Base-by-base conservation (phyloP, 2,797 vertebrate species). In the Epinephelus coioides region DNA sequence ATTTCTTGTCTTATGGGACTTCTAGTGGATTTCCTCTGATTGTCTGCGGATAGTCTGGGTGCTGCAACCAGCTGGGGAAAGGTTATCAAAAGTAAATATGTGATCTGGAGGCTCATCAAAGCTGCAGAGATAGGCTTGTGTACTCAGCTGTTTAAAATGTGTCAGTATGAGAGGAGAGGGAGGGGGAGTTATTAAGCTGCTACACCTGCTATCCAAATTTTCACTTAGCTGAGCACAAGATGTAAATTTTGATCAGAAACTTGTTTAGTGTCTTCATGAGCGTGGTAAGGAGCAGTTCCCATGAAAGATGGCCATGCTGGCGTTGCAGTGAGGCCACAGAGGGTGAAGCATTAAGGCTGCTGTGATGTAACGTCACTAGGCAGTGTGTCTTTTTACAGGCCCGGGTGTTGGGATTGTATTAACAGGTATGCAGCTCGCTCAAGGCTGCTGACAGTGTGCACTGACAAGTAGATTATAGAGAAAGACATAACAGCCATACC, bases 11-110 rank as follows among this genome's bases (percentile, higher is more conserved):
- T 83, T 75, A 70, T 57, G 63, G 78, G 64, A 66, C 76, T 86
- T 79, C 40, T 23, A 21, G 78, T 75, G 74, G 84, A 87, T 89
- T 90, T 91, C 86, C 79, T 76, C 67, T 69, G 77, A 87, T 87
- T 73, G 81, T 88, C 79, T 84, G 81, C 5, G 27, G 75, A 90
- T 68, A 65, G 80, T 90, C 79, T 68, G 74, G 61, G 64, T 72
- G 79, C 81, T 74, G 84, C 82, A 79, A 89, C 73, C 50, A 21
- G 81, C 75, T 76, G 64, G 73, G 65, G 76, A 76, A 86, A 84
- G 81, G 92, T 95, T 96, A 95, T 96, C 95, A 88, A 79, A 85
- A 90, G 88, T 85, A 93, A 88, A 79, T 87, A 94, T 91, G 75
- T 90, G 83, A 90, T 88, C 87, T 86, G 90, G 91, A 94, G 82